Conservation (phyloP, 37 sponge, comb jelly and placozoan genomes). For the Diacarnus erythraeanus region DNA sequence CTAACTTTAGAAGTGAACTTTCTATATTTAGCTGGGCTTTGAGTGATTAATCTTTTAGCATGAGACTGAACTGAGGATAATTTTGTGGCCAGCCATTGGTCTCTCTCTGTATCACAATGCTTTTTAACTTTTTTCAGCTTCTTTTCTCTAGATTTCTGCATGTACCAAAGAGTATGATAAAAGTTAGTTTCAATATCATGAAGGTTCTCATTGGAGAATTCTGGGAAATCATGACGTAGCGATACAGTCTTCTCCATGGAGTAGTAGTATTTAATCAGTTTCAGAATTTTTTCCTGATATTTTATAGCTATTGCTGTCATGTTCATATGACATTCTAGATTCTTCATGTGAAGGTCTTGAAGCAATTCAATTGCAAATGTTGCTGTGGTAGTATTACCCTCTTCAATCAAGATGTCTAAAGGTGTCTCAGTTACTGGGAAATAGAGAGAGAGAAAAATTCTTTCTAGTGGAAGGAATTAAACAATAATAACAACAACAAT, state of each 20-base stretch:
- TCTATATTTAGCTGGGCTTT: not conserved
- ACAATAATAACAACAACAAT: too few relatives aligned
- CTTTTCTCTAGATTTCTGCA: not conserved
- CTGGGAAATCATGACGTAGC: not conserved
- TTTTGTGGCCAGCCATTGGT: not conserved
- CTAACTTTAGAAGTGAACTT: not conserved
- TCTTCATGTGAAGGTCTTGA: not conserved
- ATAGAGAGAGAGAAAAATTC: too few relatives aligned
- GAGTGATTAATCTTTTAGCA: not conserved
- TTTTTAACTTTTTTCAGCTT: not conserved
- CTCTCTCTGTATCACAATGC: not conserved
- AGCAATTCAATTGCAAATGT: not conserved
- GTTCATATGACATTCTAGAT: not conserved
- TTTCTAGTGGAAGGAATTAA: too few relatives aligned
- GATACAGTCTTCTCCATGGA: not conserved
- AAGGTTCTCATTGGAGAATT: not conserved
- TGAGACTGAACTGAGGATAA: not conserved
- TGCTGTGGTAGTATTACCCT: not conserved
- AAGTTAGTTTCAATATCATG: constrained; percentile 1
- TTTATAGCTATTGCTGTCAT: not conserved
- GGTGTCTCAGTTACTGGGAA: not conserved
- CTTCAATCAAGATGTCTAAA: not conserved
- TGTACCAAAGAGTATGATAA: not conserved
- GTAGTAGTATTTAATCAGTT: not conserved
- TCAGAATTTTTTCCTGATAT: not conserved